Conservation (phyloP, 2,797 vertebrate genomes). For the Acanthis flammea region DNA sequence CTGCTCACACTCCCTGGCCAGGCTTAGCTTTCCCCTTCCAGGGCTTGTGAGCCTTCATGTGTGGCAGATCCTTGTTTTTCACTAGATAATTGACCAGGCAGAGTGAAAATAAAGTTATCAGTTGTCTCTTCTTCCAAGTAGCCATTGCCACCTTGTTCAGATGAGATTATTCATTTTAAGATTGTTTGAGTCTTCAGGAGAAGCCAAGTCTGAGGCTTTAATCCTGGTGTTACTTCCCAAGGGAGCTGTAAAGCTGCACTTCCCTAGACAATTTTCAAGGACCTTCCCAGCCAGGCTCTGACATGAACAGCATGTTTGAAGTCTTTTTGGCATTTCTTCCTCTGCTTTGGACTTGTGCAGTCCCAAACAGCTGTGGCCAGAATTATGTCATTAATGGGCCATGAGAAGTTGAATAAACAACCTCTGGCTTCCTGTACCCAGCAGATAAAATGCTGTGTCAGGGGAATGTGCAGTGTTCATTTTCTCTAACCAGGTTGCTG, state of each 20-base stretch:
- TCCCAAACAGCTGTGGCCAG: conserved; percentile 26
- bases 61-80: background rate
- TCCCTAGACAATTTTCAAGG: background rate
- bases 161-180: background rate
- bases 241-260: background rate
- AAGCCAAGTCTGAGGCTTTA: background rate
- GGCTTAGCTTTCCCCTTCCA: background rate
- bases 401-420: conserved; percentile 4
- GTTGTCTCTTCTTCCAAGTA: background rate
- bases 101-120: background rate
- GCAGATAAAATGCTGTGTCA: background rate
- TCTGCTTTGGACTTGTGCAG: background rate
- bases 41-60: background rate
- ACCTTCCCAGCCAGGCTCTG: background rate
- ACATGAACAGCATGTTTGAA: background rate
- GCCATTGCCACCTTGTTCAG: background rate
- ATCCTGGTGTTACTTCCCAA: background rate
- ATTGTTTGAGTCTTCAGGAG: background rate
- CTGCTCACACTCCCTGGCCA: background rate
- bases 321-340: background rate
- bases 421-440: background rate
- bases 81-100: background rate
- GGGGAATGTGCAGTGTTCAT: background rate
- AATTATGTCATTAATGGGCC: conserved; percentile 37
- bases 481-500: conserved; percentile 21